Base-by-base conservation (phyloP, 2,113 vertebrate species). In the Mungos mungo region DNA sequence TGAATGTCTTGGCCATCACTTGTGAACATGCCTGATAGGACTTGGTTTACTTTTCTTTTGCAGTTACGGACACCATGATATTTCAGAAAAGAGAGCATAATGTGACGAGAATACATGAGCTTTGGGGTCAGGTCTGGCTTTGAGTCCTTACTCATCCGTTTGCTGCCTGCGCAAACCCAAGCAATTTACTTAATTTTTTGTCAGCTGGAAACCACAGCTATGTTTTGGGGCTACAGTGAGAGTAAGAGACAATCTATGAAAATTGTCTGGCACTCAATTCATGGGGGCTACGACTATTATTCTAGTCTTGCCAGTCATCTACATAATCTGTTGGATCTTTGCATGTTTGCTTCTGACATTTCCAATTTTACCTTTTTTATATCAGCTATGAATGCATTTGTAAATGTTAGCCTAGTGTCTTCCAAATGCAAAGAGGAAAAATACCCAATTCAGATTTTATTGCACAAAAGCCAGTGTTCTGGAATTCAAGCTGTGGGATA, bases 341-440 rank as follows among this genome's bases (percentile, higher is more conserved):
- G 96, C 96, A 92, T 57, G 60, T 60, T 71, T 68, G 38, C 29
- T 25, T 94, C 81, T 94, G 65, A 66, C 68, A 88, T 96, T 90
- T 84, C 83, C 45, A 38, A 35, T 80, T 95, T 86, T 50, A 71
- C 65, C 79, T 60, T 90, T 93, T 82, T 35, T 38, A 76, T 79
- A 38, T 65, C 16, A 25, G 25, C 41, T 89, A 5, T 29, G 50
- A 41, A 41, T 60, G 25, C 81, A 60, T 88, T 96, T 79, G 11
- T 77, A 95, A 96, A 93, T 71, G 65, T 38, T 93, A 95, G 47
- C 27, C 79, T 31, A 50, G 45, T 63, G 29, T 80, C 69, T 93
- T 97, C 88, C 54, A 93, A 94, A 66, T 52, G 27, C 60, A 69
- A 86, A 54, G 54, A 66, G n/a, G 13, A 19, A 38, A 69, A 90